phyloP scores from a whole-genome alignment of 2,797 vertebrate species.

The Enteromius anoplus region DNA sequence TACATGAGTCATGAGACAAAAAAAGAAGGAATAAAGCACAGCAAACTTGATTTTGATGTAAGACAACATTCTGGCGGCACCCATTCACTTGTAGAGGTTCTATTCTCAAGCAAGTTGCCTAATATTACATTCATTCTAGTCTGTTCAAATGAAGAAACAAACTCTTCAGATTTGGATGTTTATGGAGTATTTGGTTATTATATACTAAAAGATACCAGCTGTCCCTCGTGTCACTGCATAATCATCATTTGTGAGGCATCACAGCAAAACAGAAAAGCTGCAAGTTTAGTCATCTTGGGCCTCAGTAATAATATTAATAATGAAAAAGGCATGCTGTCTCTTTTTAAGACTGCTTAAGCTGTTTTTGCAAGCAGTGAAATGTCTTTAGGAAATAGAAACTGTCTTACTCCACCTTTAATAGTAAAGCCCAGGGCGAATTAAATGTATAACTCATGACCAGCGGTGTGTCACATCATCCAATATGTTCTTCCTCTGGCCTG shows the following conservation, averaged over 20 bases:
- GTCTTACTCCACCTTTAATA: slow-evolving; percentile 1
- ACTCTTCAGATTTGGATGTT: background rate
- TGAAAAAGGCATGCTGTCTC: background rate
- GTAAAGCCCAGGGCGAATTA: background rate
- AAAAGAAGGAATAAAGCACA: no score
- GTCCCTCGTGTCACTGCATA: no score
- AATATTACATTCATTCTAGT: no score
- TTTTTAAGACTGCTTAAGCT: background rate
- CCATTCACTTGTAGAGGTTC: no score
- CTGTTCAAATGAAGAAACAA: background rate
- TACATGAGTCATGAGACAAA: no score
- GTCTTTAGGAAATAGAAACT: background rate
- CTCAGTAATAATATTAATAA: background rate
- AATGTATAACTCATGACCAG: background rate
- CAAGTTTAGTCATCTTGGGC: background rate
- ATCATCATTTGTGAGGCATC: background rate
- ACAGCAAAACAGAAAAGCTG: background rate
- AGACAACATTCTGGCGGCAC: no score
- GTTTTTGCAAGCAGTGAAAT: background rate
- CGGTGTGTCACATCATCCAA: background rate
- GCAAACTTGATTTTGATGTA: no score
- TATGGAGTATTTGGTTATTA: background rate
- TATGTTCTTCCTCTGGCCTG: background rate
- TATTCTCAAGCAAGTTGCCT: no score
- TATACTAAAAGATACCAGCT: no score